Evolutionary conservation across 2,888 invertebrate species (phyloP), one percentile per base, ranked within the genome.

Genomic region (Brenthis hecate): DNA sequence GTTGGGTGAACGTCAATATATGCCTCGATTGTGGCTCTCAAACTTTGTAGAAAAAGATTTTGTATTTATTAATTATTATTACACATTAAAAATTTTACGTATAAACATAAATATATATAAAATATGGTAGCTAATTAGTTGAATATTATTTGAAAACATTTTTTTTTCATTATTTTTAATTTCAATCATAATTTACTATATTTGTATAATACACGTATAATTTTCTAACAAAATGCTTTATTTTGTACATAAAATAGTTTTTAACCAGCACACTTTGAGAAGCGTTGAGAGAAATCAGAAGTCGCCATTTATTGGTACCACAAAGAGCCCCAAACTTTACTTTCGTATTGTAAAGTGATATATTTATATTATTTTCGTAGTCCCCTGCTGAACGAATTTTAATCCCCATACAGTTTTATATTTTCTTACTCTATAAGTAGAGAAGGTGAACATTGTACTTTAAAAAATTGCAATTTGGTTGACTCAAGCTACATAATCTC

Each of bases 361-460:
- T 91, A 91, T 91, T 91, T 91, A 86, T 90, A 89, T 87, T 89
- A 89, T 88, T 88, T 88, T 84, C 80, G 72, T 80, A 77, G 79
- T 80, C 90, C 90, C 86, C 84, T 82, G 86, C 85, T 85, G 86
- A 83, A 79, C 76, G 71, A 66, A 76, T 80, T 80, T 78, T 86
- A 88, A 88, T 87, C 87, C 86, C 79, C 68, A 78, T 80, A 81
- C 76, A 77, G 16, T 56, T 56, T 56, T 54, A 74, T 73, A 77
- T 78, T 77, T 75, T 61, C 51, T 72, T 69, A 56, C 16, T 64
- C 58, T 51, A 48, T 57, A 56, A 57, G 51, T 74, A 70, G 61
- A 56, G 72, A 75, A 74, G 68, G 75, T 72, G 80, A 84, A 83
- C 81, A 85, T 77, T 56, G 65, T 75, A 76, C 56, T 84, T 83